Evolutionary conservation across 2,888 invertebrate genomes (phyloP).

Genomic region (Pachymerium ferrugineum): DNA sequence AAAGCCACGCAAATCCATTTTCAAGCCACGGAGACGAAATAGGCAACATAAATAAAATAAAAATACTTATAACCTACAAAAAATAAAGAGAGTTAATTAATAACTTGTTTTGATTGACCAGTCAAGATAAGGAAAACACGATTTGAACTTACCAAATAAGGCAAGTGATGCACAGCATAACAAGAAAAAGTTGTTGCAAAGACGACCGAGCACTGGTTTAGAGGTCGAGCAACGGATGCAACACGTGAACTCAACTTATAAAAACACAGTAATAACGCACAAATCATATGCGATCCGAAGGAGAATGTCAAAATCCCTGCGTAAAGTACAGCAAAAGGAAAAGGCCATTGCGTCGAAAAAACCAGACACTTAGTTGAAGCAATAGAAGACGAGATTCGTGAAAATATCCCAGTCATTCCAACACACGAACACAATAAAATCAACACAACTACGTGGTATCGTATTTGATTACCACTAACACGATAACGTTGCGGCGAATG

Average conservation of each 20-base stretch:
- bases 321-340: background rate
- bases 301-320: background rate
- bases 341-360: background rate
- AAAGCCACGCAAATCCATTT: conserved; percentile 20
- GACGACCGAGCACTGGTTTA: conserved; percentile 20
- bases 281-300: background rate
- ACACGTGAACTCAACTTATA: background rate
- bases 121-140: background rate
- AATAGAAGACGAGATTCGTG: background rate
- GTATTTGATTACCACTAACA: conserved; percentile 6
- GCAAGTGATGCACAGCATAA: background rate
- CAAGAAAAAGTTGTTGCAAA: background rate
- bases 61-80: background rate
- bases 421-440: background rate
- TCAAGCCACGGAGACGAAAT: background rate
- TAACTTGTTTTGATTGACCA: background rate
- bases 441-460: background rate
- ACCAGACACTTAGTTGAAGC: background rate
- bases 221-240: background rate
- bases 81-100: background rate
- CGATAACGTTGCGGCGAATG: background rate
- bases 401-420: background rate
- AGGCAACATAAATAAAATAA: background rate
- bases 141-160: conserved; percentile 17
- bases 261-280: background rate